A percentile compares a stretch with the other conserved stretches of the same genome.
These are phyloP conservation scores for Leptothorax acervorum DNA, from an alignment of 2,888 invertebrate species.

Conservation along the genomic window DNA sequence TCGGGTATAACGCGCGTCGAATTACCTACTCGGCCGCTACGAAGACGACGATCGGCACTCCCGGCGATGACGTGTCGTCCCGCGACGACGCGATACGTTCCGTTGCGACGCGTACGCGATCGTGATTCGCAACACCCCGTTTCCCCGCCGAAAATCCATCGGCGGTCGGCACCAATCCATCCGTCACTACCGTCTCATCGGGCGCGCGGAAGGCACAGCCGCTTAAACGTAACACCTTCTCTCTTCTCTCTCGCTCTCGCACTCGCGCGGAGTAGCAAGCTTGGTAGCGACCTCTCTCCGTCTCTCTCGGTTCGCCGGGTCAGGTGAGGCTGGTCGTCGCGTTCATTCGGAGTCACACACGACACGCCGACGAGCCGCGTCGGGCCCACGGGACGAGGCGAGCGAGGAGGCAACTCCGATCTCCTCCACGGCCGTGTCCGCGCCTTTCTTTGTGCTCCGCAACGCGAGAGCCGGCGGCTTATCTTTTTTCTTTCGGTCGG, in stretches of 20 bases:
- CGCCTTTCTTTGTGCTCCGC: constrained; percentile 26
- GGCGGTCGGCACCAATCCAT: constrained; percentile 61
- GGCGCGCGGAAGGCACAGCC: background rate
- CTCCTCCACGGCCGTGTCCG: background rate
- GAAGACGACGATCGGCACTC: constrained; percentile 61
- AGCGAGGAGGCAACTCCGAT: too few relatives aligned
- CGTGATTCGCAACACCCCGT: constrained; percentile 63
- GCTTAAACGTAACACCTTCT: background rate
- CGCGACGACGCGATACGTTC: constrained; percentile 45
- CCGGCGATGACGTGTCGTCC: constrained; percentile 55
- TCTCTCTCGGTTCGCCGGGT: constrained; percentile 7
- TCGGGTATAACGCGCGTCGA: background rate
- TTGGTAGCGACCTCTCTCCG: constrained; percentile 10
- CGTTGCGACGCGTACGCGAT: constrained; percentile 59
- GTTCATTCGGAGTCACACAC: constrained; percentile 31
- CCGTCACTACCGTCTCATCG: constrained; percentile 66
- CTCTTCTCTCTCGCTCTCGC: background rate
- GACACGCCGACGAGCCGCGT: background rate
- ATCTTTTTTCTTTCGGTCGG: constrained; percentile 68
- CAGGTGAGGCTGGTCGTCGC: constrained; percentile 21
- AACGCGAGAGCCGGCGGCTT: constrained; percentile 58
- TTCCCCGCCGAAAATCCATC: constrained; percentile 71
- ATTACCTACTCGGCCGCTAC: constrained; percentile 59
- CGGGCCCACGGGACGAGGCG: background rate
- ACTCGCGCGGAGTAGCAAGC: background rate